Conservation (phyloP, 2,113 vertebrate species). For the Nycticryphes semicollaris region DNA sequence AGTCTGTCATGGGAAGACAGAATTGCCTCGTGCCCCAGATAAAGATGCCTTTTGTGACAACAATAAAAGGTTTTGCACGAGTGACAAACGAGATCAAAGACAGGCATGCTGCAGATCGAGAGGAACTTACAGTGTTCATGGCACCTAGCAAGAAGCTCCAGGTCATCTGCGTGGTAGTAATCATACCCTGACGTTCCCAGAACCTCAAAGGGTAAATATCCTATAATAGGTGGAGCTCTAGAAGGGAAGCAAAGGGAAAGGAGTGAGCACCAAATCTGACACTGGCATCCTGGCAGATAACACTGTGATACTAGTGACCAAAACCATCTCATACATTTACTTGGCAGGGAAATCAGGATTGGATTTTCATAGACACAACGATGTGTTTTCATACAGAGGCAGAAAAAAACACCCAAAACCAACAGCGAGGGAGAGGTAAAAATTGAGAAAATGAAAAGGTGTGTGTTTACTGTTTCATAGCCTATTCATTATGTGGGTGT, state of each 20-base stretch:
- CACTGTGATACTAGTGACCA: neutral
- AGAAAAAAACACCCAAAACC: neutral
- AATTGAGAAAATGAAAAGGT: constrained; percentile 43
- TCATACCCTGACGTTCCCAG: constrained; percentile 88
- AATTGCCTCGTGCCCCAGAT: neutral
- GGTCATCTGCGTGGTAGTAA: constrained; percentile 90
- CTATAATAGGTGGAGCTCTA: constrained; percentile 87
- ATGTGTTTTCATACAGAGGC: neutral
- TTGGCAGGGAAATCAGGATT: neutral
- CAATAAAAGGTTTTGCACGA: neutral
- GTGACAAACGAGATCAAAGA: neutral
- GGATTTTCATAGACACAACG: neutral
- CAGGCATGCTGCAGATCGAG: neutral
- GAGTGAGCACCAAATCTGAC: neutral
- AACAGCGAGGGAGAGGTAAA: neutral
- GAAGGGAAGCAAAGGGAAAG: constrained; percentile 44
- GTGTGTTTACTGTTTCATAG: constrained; percentile 36
- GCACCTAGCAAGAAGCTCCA: constrained; percentile 88
- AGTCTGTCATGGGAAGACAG: neutral
- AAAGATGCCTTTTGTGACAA: neutral
- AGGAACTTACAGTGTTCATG: constrained; percentile 85
- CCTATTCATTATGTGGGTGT: constrained; percentile 55
- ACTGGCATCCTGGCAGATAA: neutral
- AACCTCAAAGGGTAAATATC: constrained; percentile 90
- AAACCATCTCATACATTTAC: neutral